Conservation (phyloP, 2,888 invertebrate species). For the Ditula angustiorana region DNA sequence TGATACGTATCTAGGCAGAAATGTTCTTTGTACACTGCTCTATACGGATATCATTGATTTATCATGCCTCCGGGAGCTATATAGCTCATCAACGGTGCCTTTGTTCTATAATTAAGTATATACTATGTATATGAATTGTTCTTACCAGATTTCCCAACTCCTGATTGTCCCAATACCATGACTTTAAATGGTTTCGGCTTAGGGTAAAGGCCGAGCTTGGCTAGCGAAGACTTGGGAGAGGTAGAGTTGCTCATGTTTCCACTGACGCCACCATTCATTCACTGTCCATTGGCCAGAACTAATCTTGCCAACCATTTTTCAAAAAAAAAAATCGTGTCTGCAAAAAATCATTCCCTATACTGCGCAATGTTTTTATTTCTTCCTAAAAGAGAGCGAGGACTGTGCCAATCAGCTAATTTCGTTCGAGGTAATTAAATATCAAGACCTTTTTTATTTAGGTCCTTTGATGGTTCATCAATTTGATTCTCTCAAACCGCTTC, state of each 20-base stretch:
- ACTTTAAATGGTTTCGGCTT: constrained; percentile 89
- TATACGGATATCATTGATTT: not conserved
- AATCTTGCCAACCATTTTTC: constrained; percentile 6
- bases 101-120: not conserved
- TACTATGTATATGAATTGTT: constrained; percentile 10
- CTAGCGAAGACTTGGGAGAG: constrained; percentile 88
- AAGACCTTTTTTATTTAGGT: constrained; percentile 6
- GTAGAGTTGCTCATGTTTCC: constrained; percentile 73
- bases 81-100: not conserved
- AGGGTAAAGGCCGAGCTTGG: constrained; percentile 88
- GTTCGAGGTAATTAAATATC: not conserved
- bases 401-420: not conserved
- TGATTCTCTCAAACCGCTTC: not conserved
- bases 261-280: constrained; percentile 48
- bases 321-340: constrained; percentile 6
- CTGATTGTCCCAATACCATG: constrained; percentile 92
- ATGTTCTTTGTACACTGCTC: constrained; percentile 12
- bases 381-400: not conserved
- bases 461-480: constrained; percentile 12
- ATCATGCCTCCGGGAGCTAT: not conserved
- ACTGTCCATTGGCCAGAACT: constrained; percentile 9
- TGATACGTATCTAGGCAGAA: not conserved
- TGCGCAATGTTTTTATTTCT: not conserved
- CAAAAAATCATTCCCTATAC: not conserved
- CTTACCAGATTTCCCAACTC: constrained; percentile 93